Evolutionary conservation across 1,140 invertebrate genomes (phyloP).

Genomic region (Drosophila orena): DNA sequence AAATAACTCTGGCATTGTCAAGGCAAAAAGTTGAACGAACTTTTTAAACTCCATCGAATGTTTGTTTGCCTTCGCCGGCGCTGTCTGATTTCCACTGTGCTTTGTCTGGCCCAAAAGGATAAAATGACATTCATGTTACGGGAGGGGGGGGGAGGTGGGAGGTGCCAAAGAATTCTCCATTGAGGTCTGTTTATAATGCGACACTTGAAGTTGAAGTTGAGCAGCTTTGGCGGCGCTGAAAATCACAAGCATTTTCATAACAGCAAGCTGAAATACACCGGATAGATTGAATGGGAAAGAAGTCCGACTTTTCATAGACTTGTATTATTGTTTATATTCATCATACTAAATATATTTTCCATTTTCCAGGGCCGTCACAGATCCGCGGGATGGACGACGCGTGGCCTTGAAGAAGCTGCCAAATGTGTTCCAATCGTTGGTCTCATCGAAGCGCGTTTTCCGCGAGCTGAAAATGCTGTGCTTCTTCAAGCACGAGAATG

Average conservation of each 20-base stretch:
- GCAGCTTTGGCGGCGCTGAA: neutral
- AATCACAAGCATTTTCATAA: neutral
- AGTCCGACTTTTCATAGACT: neutral
- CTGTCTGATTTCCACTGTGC: constrained; percentile 37
- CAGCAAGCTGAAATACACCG: neutral
- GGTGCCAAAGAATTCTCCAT: neutral
- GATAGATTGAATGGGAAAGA: too few species aligned
- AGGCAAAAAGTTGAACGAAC: constrained; percentile 52
- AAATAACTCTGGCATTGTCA: constrained; percentile 32
- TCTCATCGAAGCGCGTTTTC: constrained; percentile 99
- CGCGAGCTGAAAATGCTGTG: constrained; percentile 99
- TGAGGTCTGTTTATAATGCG: constrained; percentile 26
- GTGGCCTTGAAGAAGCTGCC: constrained; percentile 99
- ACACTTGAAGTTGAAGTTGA: constrained; percentile 17
- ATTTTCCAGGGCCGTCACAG: constrained; percentile 97
- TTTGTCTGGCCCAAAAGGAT: constrained; percentile 33
- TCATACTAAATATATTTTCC: constrained; percentile 15
- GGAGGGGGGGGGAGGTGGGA: too few species aligned
- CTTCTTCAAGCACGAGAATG: constrained; percentile 99
- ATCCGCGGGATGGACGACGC: constrained; percentile 98
- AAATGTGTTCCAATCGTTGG: constrained; percentile 99
- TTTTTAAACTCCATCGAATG: constrained; percentile 48
- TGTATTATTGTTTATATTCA: neutral
- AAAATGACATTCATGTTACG: constrained; percentile 15
- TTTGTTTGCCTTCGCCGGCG: constrained; percentile 41